Conservation (phyloP, 2,888 invertebrate genomes). For the Coenonympha glycerion region DNA sequence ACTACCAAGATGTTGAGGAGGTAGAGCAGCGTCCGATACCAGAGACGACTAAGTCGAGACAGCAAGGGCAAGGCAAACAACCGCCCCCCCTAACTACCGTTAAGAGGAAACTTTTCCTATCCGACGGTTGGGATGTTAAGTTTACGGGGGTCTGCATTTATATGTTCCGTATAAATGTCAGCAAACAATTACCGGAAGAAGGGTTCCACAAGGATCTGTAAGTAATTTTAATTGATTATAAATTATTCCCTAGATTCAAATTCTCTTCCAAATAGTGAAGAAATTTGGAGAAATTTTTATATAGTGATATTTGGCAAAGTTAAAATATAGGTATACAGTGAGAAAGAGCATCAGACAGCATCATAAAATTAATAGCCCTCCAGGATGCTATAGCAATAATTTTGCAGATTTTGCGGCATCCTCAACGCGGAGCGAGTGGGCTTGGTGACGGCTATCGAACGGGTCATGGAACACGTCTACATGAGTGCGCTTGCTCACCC, state of each 20-base stretch:
- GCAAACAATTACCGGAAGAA: constrained; percentile 91
- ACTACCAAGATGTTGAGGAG: constrained; percentile 90
- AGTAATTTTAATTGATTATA: too few species aligned
- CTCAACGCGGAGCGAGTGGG: constrained; percentile 86
- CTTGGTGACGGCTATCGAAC: constrained; percentile 89
- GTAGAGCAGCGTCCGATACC: constrained; percentile 71
- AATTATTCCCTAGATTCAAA: too few species aligned
- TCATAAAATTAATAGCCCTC: not conserved
- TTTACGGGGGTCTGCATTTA: constrained; percentile 90
- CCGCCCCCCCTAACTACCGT: constrained; percentile 60
- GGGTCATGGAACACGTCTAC: constrained; percentile 91
- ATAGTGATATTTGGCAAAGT: too few species aligned
- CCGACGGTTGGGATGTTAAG: constrained; percentile 88
- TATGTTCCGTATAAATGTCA: constrained; percentile 88
- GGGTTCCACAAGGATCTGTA: constrained; percentile 91
- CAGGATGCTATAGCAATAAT: not conserved
- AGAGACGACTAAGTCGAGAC: constrained; percentile 63
- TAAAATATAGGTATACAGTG: too few species aligned
- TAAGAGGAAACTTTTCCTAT: constrained; percentile 88
- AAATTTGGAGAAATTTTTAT: too few species aligned
- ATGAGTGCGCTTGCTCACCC: constrained; percentile 92
- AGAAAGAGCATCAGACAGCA: too few species aligned
- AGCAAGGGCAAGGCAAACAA: constrained; percentile 65
- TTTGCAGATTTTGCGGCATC: constrained; percentile 82
- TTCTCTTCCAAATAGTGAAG: too few species aligned